Conservation (phyloP, 2,888 invertebrate genomes). For the Pomacea canaliculata region DNA sequence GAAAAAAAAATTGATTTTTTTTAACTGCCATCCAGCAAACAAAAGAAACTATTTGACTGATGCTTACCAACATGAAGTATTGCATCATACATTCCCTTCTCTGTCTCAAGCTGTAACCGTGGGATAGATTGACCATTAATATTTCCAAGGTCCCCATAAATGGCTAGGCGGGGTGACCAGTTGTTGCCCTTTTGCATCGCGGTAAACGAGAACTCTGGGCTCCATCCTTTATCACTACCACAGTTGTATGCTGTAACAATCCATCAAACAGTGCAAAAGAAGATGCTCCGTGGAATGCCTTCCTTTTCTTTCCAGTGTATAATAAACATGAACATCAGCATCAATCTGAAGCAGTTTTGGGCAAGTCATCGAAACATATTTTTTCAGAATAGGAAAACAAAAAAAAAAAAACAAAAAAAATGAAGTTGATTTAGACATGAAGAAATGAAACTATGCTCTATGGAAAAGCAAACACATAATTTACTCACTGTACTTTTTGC, state of each 20-base stretch:
- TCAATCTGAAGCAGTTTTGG: too few species aligned
- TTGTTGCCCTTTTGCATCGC: constrained; percentile 78
- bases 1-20: too few species aligned
- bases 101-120: constrained; percentile 87
- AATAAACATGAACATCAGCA: too few species aligned
- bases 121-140: constrained; percentile 89
- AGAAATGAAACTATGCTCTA: too few species aligned
- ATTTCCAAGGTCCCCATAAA: constrained; percentile 95
- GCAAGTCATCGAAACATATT: too few species aligned
- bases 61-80: constrained; percentile 81
- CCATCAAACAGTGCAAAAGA: background rate
- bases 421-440: too few species aligned
- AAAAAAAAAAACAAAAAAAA: too few species aligned
- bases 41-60: background rate
- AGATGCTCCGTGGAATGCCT: too few species aligned
- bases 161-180: constrained; percentile 85
- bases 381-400: too few species aligned
- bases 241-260: constrained; percentile 32
- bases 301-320: too few species aligned
- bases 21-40: too few species aligned
- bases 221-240: constrained; percentile 32
- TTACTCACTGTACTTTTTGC: constrained; percentile 55
- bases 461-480: too few species aligned
- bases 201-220: constrained; percentile 56
- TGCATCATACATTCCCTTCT: constrained; percentile 85